Percentiles rank a stretch among this genome's conserved stretches.
phyloP scores from a whole-genome alignment of 2,888 invertebrate species.

The Phymatocera aterrima region DNA sequence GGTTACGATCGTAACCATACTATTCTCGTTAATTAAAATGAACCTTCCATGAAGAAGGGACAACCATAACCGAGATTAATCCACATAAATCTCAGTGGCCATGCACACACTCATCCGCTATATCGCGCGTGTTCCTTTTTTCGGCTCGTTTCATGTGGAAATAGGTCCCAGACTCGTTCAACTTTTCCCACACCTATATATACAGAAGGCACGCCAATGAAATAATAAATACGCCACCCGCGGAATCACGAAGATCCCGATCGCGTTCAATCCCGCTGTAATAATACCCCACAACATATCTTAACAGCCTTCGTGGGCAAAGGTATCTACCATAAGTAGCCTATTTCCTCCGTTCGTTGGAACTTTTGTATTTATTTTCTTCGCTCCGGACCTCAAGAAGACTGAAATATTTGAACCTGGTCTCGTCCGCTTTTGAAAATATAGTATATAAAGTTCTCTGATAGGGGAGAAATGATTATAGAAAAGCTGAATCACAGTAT shows the following conservation, averaged over 20 bases:
- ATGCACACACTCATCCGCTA: neutral
- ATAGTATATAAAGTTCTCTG: neutral
- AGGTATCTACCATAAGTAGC: conserved; percentile 12
- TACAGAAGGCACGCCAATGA: neutral
- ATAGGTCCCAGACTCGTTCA: neutral
- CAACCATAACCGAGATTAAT: conserved; percentile 4
- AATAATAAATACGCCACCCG: conserved; percentile 24
- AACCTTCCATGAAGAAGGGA: neutral
- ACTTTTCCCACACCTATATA: conserved; percentile 29
- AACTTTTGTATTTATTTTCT: conserved; percentile 18
- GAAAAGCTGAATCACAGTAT: neutral
- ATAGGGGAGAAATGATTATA: neutral
- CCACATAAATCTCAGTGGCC: conserved; percentile 21
- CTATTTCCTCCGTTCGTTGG: conserved; percentile 6
- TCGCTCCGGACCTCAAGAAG: neutral
- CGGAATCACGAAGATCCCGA: conserved; percentile 18
- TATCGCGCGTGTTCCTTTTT: neutral
- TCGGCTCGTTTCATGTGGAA: neutral
- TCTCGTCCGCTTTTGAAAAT: neutral
- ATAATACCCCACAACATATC: conserved; percentile 8
- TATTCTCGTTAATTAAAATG: neutral
- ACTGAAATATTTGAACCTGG: neutral
- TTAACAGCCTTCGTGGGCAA: conserved; percentile 23
- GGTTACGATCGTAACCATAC: neutral
- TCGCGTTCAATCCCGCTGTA: neutral